Conservation (phyloP, 2,888 invertebrate species). For the Drosophila kuntzei region DNA sequence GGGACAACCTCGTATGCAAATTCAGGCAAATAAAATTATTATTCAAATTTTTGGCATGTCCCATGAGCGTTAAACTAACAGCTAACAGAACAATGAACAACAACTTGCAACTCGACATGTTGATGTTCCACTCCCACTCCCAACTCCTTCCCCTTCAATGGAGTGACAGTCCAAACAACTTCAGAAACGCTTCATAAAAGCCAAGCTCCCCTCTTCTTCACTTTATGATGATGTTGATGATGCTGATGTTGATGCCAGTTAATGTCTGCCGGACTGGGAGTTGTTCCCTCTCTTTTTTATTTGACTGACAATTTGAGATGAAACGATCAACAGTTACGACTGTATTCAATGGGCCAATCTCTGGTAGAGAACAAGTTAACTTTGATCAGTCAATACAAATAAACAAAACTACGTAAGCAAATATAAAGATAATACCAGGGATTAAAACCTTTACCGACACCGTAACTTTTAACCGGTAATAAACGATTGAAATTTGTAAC, state of each 20-base stretch:
- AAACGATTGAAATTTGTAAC: too few species aligned
- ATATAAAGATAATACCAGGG: too few species aligned
- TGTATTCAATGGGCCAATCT: too few species aligned
- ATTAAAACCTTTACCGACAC: too few species aligned
- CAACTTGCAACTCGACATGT: conserved; percentile 58
- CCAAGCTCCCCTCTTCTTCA: conserved; percentile 31
- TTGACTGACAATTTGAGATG: conserved; percentile 46
- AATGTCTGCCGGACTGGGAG: conserved; percentile 30
- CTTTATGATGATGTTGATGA: conserved; percentile 17
- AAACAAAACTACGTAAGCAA: too few species aligned
- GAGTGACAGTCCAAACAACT: conserved; percentile 62
- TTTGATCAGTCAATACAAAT: too few species aligned
- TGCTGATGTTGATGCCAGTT: conserved; percentile 35
- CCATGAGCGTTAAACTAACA: conserved; percentile 81
- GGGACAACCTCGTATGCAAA: conserved; percentile 65
- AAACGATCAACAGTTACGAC: conserved; percentile 62
- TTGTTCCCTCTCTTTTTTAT: conserved; percentile 1
- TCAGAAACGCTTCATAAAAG: conserved; percentile 63
- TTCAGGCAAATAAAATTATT: conserved; percentile 79
- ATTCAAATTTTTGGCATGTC: conserved; percentile 79
- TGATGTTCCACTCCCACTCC: background rate
- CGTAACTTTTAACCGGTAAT: too few species aligned
- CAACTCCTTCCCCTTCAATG: conserved; percentile 19
- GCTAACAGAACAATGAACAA: conserved; percentile 66
- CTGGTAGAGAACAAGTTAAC: too few species aligned